Percentiles rank a stretch among this genome's conserved stretches.
These are phyloP conservation scores for Artemisiospiza belli DNA, from an alignment of 2,113 vertebrate genomes.

Conservation along the genomic window DNA sequence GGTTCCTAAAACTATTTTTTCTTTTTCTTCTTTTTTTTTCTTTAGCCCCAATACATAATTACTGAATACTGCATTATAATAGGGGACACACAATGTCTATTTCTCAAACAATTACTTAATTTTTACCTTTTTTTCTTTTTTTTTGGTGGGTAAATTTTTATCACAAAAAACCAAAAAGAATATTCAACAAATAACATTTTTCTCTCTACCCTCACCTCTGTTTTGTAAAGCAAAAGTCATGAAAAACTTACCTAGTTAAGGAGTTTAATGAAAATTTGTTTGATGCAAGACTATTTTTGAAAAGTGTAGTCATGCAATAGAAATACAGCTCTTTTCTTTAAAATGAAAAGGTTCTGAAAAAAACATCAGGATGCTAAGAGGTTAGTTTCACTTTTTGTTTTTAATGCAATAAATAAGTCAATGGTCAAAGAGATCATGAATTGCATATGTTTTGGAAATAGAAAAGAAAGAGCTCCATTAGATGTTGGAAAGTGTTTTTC, in stretches of 20 bases:
- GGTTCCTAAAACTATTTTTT: neutral
- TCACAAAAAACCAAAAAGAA: neutral
- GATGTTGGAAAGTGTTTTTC: neutral
- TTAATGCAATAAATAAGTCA: neutral
- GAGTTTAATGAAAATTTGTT: neutral
- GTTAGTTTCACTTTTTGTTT: neutral
- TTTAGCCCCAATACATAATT: neutral
- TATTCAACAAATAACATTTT: neutral
- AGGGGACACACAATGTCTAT: neutral
- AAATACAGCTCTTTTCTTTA: neutral
- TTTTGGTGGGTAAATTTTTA: neutral
- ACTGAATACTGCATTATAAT: neutral
- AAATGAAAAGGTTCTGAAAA: neutral
- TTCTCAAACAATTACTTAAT: neutral
- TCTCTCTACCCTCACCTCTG: neutral
- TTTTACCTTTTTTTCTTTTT: too few species aligned
- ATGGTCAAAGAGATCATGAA: neutral
- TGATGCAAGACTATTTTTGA: neutral
- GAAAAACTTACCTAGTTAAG: neutral
- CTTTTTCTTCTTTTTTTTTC: rapidly evolving
- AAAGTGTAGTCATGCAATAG: neutral
- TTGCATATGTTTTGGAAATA: neutral
- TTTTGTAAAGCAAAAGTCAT: neutral
- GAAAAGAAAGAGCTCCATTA: neutral
- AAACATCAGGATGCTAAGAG: neutral